These are phyloP conservation scores for Dinomys branickii DNA, from an alignment of 2,113 vertebrate genomes.

Conservation along the genomic window DNA sequence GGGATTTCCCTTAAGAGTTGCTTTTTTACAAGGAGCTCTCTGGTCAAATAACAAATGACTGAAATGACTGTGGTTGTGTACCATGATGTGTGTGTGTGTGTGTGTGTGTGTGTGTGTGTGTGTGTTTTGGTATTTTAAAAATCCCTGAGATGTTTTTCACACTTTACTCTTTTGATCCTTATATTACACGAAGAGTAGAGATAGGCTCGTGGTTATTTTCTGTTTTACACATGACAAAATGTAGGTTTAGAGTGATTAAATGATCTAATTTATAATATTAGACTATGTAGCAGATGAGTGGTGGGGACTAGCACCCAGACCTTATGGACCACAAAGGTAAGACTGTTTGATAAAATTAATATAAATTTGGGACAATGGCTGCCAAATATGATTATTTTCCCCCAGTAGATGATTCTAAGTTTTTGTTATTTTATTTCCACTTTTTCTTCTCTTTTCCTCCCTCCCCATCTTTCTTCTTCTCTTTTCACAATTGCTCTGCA, in stretches of 20 bases:
- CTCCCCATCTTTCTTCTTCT: neutral
- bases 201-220: neutral
- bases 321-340: neutral
- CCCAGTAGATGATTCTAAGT: neutral
- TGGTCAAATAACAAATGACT: neutral
- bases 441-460: neutral
- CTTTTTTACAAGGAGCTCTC: neutral
- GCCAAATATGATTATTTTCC: neutral
- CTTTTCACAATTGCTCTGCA: neutral
- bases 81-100: too few relatives aligned
- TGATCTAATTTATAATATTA: neutral
- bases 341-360: neutral
- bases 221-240: constrained; percentile 10
- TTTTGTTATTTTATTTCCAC: neutral
- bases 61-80: neutral
- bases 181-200: neutral
- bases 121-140: neutral
- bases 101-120: neutral
- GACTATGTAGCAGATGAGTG: neutral
- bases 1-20: neutral
- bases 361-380: neutral
- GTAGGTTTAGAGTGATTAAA: neutral
- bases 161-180: neutral
- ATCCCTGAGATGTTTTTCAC: neutral
- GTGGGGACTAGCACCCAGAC: neutral